These are phyloP conservation scores for Danio aesculapii DNA, from an alignment of 2,797 vertebrate genomes.

Conservation along the genomic window DNA sequence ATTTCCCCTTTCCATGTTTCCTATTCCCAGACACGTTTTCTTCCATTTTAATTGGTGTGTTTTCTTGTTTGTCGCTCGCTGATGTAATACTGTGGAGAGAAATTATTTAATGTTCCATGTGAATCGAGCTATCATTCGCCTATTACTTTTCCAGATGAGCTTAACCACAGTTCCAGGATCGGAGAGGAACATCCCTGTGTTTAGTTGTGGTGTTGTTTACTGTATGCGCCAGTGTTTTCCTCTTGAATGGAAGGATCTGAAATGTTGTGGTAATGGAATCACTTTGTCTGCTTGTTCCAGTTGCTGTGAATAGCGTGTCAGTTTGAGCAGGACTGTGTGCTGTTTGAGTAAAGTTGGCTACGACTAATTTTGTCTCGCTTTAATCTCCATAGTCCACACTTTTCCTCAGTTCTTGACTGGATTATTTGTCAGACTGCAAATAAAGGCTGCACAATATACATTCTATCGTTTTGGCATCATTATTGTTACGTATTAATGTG, in stretches of 20 bases:
- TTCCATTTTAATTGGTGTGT: neutral
- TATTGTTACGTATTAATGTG: too few relatives aligned
- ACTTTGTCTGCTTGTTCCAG: conserved; percentile 16
- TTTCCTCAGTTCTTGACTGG: neutral
- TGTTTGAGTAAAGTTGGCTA: conserved; percentile 7
- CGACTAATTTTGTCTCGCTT: neutral
- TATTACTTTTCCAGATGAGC: conserved; percentile 34
- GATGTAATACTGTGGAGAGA: conserved; percentile 29
- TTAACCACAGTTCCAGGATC: conserved; percentile 21
- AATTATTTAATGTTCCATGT: conserved; percentile 36
- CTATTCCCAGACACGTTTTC: conserved; percentile 6
- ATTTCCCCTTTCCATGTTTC: neutral
- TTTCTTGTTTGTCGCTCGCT: conserved; percentile 42
- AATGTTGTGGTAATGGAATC: neutral
- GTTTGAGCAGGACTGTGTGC: neutral
- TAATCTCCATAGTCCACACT: neutral
- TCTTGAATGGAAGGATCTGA: conserved; percentile 35
- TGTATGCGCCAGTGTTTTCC: neutral
- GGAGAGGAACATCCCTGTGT: conserved; percentile 7
- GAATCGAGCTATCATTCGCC: conserved; percentile 1
- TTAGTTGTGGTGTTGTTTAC: conserved; percentile 17
- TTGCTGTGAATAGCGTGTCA: neutral
- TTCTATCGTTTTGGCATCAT: too few relatives aligned
- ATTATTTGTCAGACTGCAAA: neutral
- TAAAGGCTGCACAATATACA: too few relatives aligned